Base-by-base conservation (phyloP, 1,140 invertebrate genomes). In the Drosophila arawakana region DNA sequence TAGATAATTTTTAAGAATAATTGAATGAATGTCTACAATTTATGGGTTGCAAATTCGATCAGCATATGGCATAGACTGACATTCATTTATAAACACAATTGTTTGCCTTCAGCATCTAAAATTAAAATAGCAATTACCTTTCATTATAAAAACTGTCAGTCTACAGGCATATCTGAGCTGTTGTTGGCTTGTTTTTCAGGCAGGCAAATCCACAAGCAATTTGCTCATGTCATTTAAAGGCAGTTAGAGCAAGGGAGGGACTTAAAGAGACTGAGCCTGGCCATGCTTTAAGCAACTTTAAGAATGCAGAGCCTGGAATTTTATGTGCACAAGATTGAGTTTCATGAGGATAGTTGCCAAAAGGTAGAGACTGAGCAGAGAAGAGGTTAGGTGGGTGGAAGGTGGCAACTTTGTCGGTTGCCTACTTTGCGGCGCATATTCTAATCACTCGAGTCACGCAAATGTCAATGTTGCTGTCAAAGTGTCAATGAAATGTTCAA, bases 401-500 rank as follows among this genome's bases (percentile, higher is more conserved):
- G 21, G 55, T 34, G 13, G 50, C 47, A 65, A 52, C 46, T 55
- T 55, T 71, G 76, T 60, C 15, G 18, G 57, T 58, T 77, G 70
- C 58, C 72, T 75, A 63, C 71, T 75, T 75, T 58, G 66, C 60
- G 73, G 77, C 77, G 81, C 81, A 85, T 81, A 84, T 84, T 85
- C 81, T 85, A 85, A 85, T 85, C 81, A 85, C 81, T 84, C 75
- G 70, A 85, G 81, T 86, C 81, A 85, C 81, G 81, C 81, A 85
- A 85, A 85, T 85, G 81, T 85, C 82, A 85, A 85, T 85, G 78
- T 72, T 81, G 82, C 81, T 85, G 81, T 88, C 76, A 83, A 89
- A 88, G 80, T 80, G 76, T 78, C 77, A 88, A 86, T 88, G 84
- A 88, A 83, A 83, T 88, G 83, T 88, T 86, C 80, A 88, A 86